Percentiles rank a stretch among this genome's conserved stretches.
Evolutionary conservation across 2,888 invertebrate species (phyloP).

Genomic region (Pristionchus entomophagus): DNA sequence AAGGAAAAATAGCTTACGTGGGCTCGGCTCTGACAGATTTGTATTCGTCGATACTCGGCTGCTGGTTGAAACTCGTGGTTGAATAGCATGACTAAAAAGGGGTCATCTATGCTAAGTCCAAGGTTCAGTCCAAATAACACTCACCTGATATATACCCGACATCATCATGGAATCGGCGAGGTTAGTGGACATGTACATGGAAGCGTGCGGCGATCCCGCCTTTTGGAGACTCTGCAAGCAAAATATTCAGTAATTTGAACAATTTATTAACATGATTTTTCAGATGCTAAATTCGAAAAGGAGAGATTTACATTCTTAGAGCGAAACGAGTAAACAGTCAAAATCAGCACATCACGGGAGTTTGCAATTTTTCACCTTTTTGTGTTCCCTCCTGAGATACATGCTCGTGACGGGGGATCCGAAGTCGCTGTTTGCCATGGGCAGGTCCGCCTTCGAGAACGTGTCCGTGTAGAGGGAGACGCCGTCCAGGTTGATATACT

Average conservation of each 20-base stretch:
- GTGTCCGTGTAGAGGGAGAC: slow-evolving; percentile 59
- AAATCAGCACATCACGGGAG: too few species aligned
- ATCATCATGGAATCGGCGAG: slow-evolving; percentile 39
- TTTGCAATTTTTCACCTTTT: slow-evolving; percentile 51
- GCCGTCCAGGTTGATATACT: slow-evolving; percentile 44
- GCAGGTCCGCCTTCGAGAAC: slow-evolving; percentile 54
- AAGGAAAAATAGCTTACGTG: slow-evolving; percentile 47
- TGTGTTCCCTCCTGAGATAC: slow-evolving; percentile 62
- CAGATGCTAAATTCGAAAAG: too few species aligned
- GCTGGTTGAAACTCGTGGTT: background rate
- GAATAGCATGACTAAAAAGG: slow-evolving; percentile 15
- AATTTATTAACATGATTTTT: too few species aligned
- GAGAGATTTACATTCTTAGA: slow-evolving; percentile 46
- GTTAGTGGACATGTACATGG: slow-evolving; percentile 38
- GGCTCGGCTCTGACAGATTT: slow-evolving; percentile 50
- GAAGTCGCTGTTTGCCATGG: slow-evolving; percentile 41
- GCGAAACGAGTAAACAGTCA: slow-evolving; percentile 49
- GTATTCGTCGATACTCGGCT: slow-evolving; percentile 46
- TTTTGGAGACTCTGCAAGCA: slow-evolving; percentile 31
- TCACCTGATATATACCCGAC: slow-evolving; percentile 54
- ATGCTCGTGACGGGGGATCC: slow-evolving; percentile 60
- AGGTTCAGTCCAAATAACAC: slow-evolving; percentile 45
- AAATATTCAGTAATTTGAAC: too few species aligned
- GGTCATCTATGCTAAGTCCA: background rate
- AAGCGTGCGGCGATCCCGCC: slow-evolving; percentile 39